A percentile compares a stretch with the other conserved stretches of the same genome.
These are phyloP conservation scores for Leucophenga varia DNA, from an alignment of 1,140 invertebrate genomes.

Conservation along the genomic window DNA sequence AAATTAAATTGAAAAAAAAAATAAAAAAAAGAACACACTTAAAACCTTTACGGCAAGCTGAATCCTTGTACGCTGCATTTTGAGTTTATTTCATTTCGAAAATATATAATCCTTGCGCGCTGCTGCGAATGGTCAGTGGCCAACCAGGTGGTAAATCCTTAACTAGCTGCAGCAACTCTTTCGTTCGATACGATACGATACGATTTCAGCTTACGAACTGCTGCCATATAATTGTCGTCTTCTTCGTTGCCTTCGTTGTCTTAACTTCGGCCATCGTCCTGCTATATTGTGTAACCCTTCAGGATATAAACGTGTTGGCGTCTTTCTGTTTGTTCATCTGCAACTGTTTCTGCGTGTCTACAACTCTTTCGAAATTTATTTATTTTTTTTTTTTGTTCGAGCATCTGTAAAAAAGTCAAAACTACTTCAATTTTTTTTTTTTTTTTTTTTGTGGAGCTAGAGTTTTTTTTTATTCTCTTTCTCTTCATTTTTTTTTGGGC, in stretches of 20 bases:
- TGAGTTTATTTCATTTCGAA: no score
- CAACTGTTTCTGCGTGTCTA: slow-evolving; percentile 32
- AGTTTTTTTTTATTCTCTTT: slow-evolving; percentile 5
- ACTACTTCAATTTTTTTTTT: slow-evolving; percentile 28
- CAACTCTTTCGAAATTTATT: no score
- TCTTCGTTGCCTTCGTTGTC: no score
- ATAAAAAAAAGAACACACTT: no score
- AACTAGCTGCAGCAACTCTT: slow-evolving; percentile 17
- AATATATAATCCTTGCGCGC: slow-evolving; percentile 14
- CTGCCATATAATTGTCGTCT: slow-evolving; percentile 32
- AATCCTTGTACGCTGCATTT: no score
- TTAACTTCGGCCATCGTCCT: no score
- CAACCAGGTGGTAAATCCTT: slow-evolving; percentile 46
- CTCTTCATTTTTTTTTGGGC: slow-evolving; percentile 9
- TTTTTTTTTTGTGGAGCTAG: slow-evolving; percentile 6
- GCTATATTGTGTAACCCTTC: no score
- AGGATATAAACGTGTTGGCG: no score
- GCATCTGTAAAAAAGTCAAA: slow-evolving; percentile 32
- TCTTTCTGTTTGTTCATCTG: slow-evolving; percentile 25
- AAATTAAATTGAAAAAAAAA: no score
- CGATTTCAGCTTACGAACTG: no score
- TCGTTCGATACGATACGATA: slow-evolving; percentile 30
- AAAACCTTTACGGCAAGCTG: no score
- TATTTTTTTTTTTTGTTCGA: no score
- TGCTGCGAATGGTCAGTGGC: slow-evolving; percentile 20